These are phyloP conservation scores for Achroia grisella DNA, from an alignment of 1,140 invertebrate species.

Conservation along the genomic window DNA sequence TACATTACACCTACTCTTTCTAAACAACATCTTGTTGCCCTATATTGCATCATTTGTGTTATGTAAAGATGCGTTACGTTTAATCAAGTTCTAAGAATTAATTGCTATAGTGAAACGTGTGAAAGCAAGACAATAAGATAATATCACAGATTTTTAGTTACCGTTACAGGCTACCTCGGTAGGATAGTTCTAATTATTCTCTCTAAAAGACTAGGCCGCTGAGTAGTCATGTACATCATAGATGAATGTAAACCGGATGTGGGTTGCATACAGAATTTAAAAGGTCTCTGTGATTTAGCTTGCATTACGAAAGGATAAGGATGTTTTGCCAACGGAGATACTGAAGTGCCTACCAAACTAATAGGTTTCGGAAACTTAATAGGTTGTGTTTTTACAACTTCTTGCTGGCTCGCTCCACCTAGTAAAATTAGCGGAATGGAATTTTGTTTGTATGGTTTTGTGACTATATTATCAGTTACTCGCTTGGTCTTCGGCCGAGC, in stretches of 20 bases:
- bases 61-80: no score
- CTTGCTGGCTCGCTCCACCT: conserved; percentile 41
- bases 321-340: conserved; percentile 41
- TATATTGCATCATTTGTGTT: no score
- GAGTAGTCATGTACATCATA: conserved; percentile 22
- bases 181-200: conserved; percentile 41
- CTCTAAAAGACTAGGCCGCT: conserved; percentile 36
- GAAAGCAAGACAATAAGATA: not conserved
- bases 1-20: no score
- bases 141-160: not conserved
- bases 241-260: conserved; percentile 12
- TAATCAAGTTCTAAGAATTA: no score
- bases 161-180: conserved; percentile 19
- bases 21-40: no score
- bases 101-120: no score
- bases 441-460: conserved; percentile 17
- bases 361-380: conserved; percentile 32
- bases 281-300: conserved; percentile 22
- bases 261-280: conserved; percentile 43
- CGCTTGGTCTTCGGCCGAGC: conserved; percentile 10
- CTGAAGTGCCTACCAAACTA: conserved; percentile 43
- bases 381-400: conserved; percentile 28
- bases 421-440: conserved; percentile 39
- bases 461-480: conserved; percentile 1
- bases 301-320: conserved; percentile 48